These are phyloP conservation scores for Stenoptilia bipunctidactyla DNA, from an alignment of 2,888 invertebrate species.

Conservation along the genomic window DNA sequence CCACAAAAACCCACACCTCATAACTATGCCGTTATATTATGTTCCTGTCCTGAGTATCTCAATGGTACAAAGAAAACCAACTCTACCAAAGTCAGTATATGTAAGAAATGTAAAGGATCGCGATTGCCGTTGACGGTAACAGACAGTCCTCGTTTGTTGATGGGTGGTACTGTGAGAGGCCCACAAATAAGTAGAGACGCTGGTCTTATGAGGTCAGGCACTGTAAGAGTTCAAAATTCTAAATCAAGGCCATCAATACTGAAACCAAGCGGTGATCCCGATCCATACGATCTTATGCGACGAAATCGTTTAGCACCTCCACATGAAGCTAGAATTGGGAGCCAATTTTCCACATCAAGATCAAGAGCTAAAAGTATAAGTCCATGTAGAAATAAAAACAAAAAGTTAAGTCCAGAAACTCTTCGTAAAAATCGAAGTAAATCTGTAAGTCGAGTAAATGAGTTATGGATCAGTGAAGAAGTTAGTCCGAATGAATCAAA, in stretches of 20 bases:
- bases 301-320: constrained; percentile 80
- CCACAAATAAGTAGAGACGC: constrained; percentile 54
- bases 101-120: constrained; percentile 88
- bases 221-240: constrained; percentile 72
- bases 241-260: constrained; percentile 76
- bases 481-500: constrained; percentile 42
- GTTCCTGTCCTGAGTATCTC: constrained; percentile 85
- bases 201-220: constrained; percentile 71
- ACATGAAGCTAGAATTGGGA: constrained; percentile 63
- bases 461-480: constrained; percentile 58
- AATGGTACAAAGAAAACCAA: constrained; percentile 81
- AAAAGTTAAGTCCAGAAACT: constrained; percentile 58
- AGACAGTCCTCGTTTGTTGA: constrained; percentile 64
- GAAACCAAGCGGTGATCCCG: constrained; percentile 69
- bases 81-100: constrained; percentile 81
- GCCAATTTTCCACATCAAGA: constrained; percentile 59
- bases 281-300: constrained; percentile 89
- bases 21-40: constrained; percentile 79
- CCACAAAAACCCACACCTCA: constrained; percentile 72
- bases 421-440: constrained; percentile 54
- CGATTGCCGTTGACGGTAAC: constrained; percentile 78
- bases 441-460: constrained; percentile 59
- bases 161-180: constrained; percentile 75
- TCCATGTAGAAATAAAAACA: constrained; percentile 67
- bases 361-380: constrained; percentile 70